phyloP scores from a whole-genome alignment of 2,797 vertebrate genomes.

The Odontamblyopus rebecca region DNA sequence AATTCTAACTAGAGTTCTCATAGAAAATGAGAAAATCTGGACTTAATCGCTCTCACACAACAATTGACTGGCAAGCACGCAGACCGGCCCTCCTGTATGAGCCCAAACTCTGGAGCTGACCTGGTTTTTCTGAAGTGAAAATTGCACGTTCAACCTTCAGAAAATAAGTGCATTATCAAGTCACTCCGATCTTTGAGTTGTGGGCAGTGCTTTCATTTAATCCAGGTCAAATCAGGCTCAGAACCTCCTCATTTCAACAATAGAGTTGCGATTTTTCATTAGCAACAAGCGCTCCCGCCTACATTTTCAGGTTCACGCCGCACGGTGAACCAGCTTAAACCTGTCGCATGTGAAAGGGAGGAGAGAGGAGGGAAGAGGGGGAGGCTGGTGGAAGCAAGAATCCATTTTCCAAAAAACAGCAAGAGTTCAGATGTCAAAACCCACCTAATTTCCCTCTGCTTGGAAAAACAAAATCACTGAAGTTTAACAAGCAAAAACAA shows the following conservation, averaged over 20 bases:
- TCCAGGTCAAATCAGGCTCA: conserved; percentile 37
- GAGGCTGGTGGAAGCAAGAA: conserved; percentile 45
- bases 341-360: conserved; percentile 23
- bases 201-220: conserved; percentile 38
- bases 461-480: conserved; percentile 30
- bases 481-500: conserved; percentile 14
- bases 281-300: conserved; percentile 25
- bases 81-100: conserved; percentile 37
- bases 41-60: conserved; percentile 73
- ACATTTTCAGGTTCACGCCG: conserved; percentile 15
- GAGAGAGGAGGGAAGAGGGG: conserved; percentile 11
- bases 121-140: conserved; percentile 24
- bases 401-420: conserved; percentile 24
- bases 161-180: conserved; percentile 10
- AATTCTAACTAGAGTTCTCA: conserved; percentile 78
- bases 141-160: conserved; percentile 1
- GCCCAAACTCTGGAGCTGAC: conserved; percentile 22
- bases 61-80: conserved; percentile 67
- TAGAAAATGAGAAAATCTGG: conserved; percentile 81
- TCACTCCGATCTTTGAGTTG: conserved; percentile 34
- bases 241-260: conserved; percentile 16
- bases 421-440: conserved; percentile 40
- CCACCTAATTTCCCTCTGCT: conserved; percentile 58
- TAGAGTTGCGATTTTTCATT: conserved; percentile 16
- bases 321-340: conserved; percentile 20